Evolutionary conservation across 1,140 invertebrate genomes (phyloP).

Genomic region (Harpegnathos saltator): DNA sequence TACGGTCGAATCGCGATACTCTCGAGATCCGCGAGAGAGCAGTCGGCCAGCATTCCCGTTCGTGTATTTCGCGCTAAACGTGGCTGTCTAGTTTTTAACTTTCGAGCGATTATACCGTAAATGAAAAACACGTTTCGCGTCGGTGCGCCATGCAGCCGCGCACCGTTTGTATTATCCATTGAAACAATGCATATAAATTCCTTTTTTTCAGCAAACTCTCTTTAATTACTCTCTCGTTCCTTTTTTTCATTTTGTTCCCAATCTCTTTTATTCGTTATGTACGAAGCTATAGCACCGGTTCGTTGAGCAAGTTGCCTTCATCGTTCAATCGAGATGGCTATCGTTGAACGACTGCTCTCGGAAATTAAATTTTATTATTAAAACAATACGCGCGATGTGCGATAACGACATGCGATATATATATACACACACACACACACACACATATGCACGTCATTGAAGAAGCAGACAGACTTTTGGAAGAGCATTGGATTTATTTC

Average conservation of each 20-base stretch:
- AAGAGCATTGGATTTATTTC: conserved; percentile 54
- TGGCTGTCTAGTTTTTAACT: conserved; percentile 34
- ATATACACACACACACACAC: neutral
- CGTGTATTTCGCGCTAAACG: conserved; percentile 42
- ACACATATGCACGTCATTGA: conserved; percentile 13
- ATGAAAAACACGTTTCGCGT: conserved; percentile 21
- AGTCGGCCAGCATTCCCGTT: too few relatives aligned
- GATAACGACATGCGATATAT: too few relatives aligned
- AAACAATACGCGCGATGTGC: neutral
- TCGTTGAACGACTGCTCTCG: conserved; percentile 5
- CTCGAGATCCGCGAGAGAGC: conserved; percentile 44
- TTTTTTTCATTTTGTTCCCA: neutral
- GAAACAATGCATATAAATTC: conserved; percentile 12
- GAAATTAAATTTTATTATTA: conserved; percentile 50
- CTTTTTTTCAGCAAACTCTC: conserved; percentile 14
- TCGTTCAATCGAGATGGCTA: neutral
- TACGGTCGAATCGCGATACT: conserved; percentile 58
- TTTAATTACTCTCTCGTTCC: conserved; percentile 8
- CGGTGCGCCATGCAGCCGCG: neutral
- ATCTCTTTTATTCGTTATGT: too few relatives aligned
- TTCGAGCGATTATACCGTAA: conserved; percentile 29
- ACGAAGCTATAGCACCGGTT: too few relatives aligned
- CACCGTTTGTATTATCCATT: conserved; percentile 6
- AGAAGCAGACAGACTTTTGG: conserved; percentile 45
- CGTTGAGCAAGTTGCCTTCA: neutral